Base-by-base conservation (phyloP, 1,140 invertebrate genomes). In the Anoplophora glabripennis region DNA sequence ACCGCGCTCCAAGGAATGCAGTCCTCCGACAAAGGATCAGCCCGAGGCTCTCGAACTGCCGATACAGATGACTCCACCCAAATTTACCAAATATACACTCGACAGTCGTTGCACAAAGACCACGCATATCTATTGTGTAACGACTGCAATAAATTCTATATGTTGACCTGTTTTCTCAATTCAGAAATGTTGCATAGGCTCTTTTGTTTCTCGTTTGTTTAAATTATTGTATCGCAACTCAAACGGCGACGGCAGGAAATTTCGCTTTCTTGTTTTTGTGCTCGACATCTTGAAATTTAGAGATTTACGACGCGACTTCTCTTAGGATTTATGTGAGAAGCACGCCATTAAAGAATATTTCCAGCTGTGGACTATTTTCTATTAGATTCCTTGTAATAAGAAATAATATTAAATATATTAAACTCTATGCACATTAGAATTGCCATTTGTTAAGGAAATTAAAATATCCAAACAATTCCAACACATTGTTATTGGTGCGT, bases 21-120 rank as follows among this genome's bases (percentile, higher is more conserved):
- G 61, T 63, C 54, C 44, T 33, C 47, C 54, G 54, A 61, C 54
- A 57, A 57, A 57, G 59, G 47, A 45, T 42, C 28, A 33, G 17
- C 41, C 38, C 18, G 17, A 15, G 14, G 41, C 36, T 40, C 33
- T 54, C 53, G 28, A 42, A n/a, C 53, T 54, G 40, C 48, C 48
- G 35, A 51, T 51, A 51, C 48, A 51, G 33, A 17, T 51, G 35
- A 51, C 48, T 51, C 48, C 48, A 34, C 48, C 48, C 48, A 51
- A 51, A 51, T 37, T 51, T 33, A 34, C 48, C 8, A 51, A 51
- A 51, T 51, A n/a, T n/a, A 35, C 48, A 51, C 17, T 17, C n/a
- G n/a, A n/a, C 14, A 40, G 11, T 14, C 38, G 14, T 40, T 12
- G 15, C n/a, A 40, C 38, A 40, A 18, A 49, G 35, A 49, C 33